These are phyloP conservation scores for Hydrozoanthus gracilis DNA, from an alignment of 92 coral and sea anemone species.

Conservation along the genomic window DNA sequence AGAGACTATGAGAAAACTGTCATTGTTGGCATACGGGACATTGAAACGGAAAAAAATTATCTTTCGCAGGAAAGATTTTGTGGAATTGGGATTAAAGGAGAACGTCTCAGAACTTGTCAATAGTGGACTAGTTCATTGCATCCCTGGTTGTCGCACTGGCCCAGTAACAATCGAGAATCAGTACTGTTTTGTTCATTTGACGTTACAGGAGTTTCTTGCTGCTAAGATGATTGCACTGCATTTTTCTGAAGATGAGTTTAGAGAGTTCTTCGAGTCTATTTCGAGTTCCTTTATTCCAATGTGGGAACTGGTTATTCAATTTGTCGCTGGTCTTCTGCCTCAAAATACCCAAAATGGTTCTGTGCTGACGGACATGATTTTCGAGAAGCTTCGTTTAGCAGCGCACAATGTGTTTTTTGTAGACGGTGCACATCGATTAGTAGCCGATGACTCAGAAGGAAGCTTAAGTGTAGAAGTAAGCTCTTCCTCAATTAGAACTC, in stretches of 20 bases:
- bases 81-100: conserved; percentile 39
- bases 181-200: conserved; percentile 54
- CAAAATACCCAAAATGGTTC: conserved; percentile 17
- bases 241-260: conserved; percentile 40
- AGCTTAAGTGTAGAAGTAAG: conserved; percentile 2
- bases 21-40: conserved; percentile 5
- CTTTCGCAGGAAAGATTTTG: conserved; percentile 9
- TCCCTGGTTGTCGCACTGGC: conserved; percentile 36
- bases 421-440: neutral
- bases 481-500: neutral
- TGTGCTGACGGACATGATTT: neutral
- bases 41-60: conserved; percentile 7
- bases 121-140: conserved; percentile 48
- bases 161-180: conserved; percentile 20
- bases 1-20: conserved; percentile 8
- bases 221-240: conserved; percentile 54
- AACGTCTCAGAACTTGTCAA: conserved; percentile 49
- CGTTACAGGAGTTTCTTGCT: conserved; percentile 65
- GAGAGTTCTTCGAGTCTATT: conserved; percentile 37
- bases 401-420: neutral
- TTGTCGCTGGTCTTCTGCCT: conserved; percentile 61
- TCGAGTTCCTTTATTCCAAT: conserved; percentile 14
- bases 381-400: neutral
- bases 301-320: conserved; percentile 45
- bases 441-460: neutral